Evolutionary conservation across 64 coral and sea anemone species (phyloP), one percentile per base, ranked within the genome.

Genomic region (Anthopleura sola): DNA sequence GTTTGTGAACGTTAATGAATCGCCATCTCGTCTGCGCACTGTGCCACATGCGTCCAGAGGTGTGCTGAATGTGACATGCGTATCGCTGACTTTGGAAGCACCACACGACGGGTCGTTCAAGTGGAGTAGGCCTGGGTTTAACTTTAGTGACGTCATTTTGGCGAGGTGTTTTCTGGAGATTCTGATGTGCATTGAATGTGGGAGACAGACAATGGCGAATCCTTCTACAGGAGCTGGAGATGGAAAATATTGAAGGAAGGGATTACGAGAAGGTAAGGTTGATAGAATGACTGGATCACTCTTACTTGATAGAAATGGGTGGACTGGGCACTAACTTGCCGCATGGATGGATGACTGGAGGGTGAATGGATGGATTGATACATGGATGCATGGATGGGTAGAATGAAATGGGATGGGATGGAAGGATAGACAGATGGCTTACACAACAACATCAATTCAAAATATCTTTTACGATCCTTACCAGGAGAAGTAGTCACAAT

Each of bases 11-110:
- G 39, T 86, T n/a, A 86, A 48, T 6, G 64, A 17, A 24, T 55
- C 66, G 13, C 57, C 58, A 24, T 50, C 44, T 5, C 71, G 75
- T 38, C 83, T 85, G 34, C 87, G 91, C 24, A 84, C 83, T 12
- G 91, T 93, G 44, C 88, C 78, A 75, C 91, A 93, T 24, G 37
- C 82, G 18, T 86, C 60, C 82, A 93, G 75, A 29, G 91, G 82
- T 75, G 91, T 93, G 69, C 37, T 80, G 39, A 93, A 2, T 13
- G 55, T 32, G 48, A 74, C 82, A 55, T 89, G 58, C 78, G 74
- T 77, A 16, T 46, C 48, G 18, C 76, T 76, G 16, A 74, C 24
- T 24, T 60, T 39, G 7, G 53, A 80, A 0, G 60, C 91, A 7
- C 83, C 87, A 82, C 91, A 93, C 31, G 58, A 21, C 0, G 87